phyloP scores from a whole-genome alignment of 2,113 vertebrate species.

The Penelope pileata region DNA sequence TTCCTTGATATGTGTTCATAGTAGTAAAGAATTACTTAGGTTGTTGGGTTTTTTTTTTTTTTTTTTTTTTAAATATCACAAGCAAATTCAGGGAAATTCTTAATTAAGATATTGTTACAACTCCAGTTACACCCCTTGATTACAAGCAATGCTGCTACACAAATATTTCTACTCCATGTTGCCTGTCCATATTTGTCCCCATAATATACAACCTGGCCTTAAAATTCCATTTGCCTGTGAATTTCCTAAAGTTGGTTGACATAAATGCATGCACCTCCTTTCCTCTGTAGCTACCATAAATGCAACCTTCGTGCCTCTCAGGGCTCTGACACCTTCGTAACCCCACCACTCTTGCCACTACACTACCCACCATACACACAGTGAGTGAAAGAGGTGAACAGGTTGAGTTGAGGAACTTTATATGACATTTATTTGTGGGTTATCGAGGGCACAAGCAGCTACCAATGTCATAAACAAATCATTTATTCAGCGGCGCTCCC shows the following conservation, averaged over 20 bases:
- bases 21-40: neutral
- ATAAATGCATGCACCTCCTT: neutral
- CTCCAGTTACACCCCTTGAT: neutral
- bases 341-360: neutral
- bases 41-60: neutral
- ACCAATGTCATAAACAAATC: neutral
- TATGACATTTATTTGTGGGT: neutral
- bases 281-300: neutral
- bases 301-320: neutral
- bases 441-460: neutral
- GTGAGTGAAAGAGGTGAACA: neutral
- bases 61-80: neutral
- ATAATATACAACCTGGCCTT: neutral
- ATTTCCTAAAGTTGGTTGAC: neutral
- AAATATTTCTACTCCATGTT: neutral
- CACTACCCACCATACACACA: neutral
- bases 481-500: neutral
- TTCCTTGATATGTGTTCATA: neutral
- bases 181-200: neutral
- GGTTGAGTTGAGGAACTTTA: neutral
- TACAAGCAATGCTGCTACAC: neutral
- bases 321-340: neutral
- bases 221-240: neutral
- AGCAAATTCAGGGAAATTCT: neutral
- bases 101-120: slow-evolving; percentile 13